A percentile compares a stretch with the other conserved stretches of the same genome.
Conservation (phyloP, 2,888 invertebrate genomes). For the Labia minor region DNA sequence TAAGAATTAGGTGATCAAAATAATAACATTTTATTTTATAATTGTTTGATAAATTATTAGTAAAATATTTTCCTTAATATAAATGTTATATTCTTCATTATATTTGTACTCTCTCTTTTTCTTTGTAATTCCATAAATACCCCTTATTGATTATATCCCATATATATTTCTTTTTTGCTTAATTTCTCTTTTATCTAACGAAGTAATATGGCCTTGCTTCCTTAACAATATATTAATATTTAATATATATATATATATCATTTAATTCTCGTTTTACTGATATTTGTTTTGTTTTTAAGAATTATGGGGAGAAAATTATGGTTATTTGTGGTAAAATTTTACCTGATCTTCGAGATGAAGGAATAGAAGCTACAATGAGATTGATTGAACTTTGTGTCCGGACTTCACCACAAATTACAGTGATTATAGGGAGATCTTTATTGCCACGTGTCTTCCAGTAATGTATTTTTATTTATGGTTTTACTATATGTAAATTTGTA, state of each 20-base stretch:
- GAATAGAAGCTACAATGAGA: slow-evolving; percentile 58
- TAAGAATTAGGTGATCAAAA: neutral
- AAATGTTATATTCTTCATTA: too few relatives aligned
- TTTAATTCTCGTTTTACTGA: too few relatives aligned
- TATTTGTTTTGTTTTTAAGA: slow-evolving; percentile 32
- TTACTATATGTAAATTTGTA: slow-evolving; percentile 9
- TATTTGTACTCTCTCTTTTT: too few relatives aligned
- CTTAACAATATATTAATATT: too few relatives aligned
- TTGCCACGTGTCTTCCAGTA: slow-evolving; percentile 50
- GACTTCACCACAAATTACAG: slow-evolving; percentile 60
- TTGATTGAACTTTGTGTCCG: slow-evolving; percentile 66
- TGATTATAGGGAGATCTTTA: slow-evolving; percentile 55
- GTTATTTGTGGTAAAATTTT: slow-evolving; percentile 59
- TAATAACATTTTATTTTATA: neutral
- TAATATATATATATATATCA: too few relatives aligned
- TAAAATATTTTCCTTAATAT: too few relatives aligned
- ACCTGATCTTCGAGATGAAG: slow-evolving; percentile 65
- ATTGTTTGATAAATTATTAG: neutral
- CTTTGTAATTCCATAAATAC: too few relatives aligned
- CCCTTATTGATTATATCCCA: too few relatives aligned
- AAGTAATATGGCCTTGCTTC: too few relatives aligned
- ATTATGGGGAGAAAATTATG: slow-evolving; percentile 59
- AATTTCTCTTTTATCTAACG: too few relatives aligned
- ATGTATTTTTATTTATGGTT: slow-evolving; percentile 28
- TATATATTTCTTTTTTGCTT: too few relatives aligned